phyloP scores from a whole-genome alignment of 2,888 invertebrate genomes.

The Nesidiocoris tenuis region DNA sequence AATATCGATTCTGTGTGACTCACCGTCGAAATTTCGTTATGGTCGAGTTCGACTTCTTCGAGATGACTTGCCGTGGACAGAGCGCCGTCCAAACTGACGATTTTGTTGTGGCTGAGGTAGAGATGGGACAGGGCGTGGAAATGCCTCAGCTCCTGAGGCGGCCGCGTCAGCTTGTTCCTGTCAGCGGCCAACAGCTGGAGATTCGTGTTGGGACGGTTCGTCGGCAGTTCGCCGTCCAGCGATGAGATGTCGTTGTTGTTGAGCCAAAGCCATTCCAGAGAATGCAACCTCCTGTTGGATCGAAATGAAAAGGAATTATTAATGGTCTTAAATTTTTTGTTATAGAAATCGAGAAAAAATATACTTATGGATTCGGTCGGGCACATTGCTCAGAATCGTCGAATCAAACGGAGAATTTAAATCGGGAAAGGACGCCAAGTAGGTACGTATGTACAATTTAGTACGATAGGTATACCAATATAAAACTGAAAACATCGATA shows the following conservation, averaged over 20 bases:
- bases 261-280: conserved; percentile 75
- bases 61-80: conserved; percentile 68
- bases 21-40: conserved; percentile 73
- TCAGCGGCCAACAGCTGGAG: conserved; percentile 71
- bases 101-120: conserved; percentile 70
- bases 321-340: background rate
- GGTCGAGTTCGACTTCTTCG: conserved; percentile 66
- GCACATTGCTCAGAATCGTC: too few species aligned
- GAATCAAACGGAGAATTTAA: too few species aligned
- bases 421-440: too few species aligned
- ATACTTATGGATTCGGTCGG: too few species aligned
- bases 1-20: too few species aligned
- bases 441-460: too few species aligned
- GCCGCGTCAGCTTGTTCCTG: conserved; percentile 67
- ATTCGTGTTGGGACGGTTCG: conserved; percentile 62
- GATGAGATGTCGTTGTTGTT: conserved; percentile 73
- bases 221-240: conserved; percentile 74
- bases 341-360: too few species aligned
- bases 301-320: background rate
- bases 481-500: too few species aligned
- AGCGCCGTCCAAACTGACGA: conserved; percentile 69
- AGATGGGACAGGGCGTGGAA: conserved; percentile 69
- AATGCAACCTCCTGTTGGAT: conserved; percentile 61
- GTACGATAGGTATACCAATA: too few species aligned
- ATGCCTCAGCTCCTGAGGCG: conserved; percentile 71